phyloP scores from a whole-genome alignment of 2,888 invertebrate genomes.

The Amphipyra berbera region DNA sequence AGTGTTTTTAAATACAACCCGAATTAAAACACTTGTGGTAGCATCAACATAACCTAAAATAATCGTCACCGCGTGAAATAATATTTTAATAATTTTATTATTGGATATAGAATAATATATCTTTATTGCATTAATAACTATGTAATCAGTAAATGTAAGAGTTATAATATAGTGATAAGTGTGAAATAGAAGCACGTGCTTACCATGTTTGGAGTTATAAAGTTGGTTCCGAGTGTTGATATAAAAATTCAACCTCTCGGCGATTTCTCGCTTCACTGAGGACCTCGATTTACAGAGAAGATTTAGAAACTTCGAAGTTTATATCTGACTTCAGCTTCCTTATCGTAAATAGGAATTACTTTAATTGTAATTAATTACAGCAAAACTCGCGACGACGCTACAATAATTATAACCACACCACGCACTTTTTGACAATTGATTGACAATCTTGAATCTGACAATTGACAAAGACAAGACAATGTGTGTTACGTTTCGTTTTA shows the following conservation, averaged over 20 bases:
- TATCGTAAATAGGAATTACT: not conserved
- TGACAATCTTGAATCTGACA: no score
- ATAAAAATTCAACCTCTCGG: slow-evolving; percentile 81
- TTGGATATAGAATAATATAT: not conserved
- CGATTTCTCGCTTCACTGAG: slow-evolving; percentile 90
- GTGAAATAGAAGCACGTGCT: slow-evolving; percentile 61
- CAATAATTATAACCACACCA: no score
- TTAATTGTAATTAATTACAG: not conserved
- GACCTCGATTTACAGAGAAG: slow-evolving; percentile 55
- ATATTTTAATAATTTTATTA: no score
- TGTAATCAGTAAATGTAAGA: not conserved
- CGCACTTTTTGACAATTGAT: no score
- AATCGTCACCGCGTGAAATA: not conserved
- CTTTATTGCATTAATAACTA: not conserved
- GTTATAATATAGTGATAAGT: not conserved
- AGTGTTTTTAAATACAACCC: no score
- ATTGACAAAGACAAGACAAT: no score
- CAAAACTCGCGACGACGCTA: not conserved
- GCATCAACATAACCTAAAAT: slow-evolving; percentile 42
- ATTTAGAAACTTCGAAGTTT: not conserved
- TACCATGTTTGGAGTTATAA: slow-evolving; percentile 78
- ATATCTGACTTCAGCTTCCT: slow-evolving; percentile 1
- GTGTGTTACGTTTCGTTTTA: no score
- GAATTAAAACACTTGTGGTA: not conserved
- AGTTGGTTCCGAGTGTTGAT: slow-evolving; percentile 44